These are phyloP conservation scores for Osmoderma eremita DNA, from an alignment of 2,888 invertebrate genomes.

Conservation along the genomic window DNA sequence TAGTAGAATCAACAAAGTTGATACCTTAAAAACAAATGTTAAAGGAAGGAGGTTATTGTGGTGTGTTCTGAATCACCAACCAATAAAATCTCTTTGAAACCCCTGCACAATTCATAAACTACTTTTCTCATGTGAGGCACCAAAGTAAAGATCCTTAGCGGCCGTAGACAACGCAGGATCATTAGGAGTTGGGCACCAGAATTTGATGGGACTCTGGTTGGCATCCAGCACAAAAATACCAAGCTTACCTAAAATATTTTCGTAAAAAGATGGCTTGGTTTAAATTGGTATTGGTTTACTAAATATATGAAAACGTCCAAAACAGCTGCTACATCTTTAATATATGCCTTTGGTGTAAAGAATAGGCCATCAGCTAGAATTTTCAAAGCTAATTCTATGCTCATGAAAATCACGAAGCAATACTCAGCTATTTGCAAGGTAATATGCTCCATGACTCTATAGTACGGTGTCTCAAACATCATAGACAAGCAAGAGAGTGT, in stretches of 20 bases:
- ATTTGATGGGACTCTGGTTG: conserved; percentile 88
- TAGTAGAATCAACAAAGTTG: conserved; percentile 92
- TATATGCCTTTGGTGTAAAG: conserved; percentile 98
- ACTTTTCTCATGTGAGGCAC: conserved; percentile 99
- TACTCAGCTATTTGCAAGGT: conserved; percentile 95
- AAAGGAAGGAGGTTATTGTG: neutral
- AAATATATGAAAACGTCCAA: conserved; percentile 97
- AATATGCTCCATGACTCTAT: conserved; percentile 94
- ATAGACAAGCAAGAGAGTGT: conserved; percentile 97
- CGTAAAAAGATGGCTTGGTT: neutral
- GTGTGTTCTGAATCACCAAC: conserved; percentile 66
- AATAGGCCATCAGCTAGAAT: conserved; percentile 97
- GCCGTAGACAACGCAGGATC: conserved; percentile 96
- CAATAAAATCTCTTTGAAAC: conserved; percentile 97
- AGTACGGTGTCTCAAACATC: conserved; percentile 98
- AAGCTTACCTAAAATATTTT: conserved; percentile 79
- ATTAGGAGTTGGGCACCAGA: conserved; percentile 94
- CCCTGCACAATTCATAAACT: conserved; percentile 96
- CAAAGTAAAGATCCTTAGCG: conserved; percentile 94
- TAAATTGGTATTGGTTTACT: conserved; percentile 68
- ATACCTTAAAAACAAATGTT: conserved; percentile 76
- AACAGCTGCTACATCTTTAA: conserved; percentile 96
- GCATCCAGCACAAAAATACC: conserved; percentile 97
- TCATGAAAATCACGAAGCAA: conserved; percentile 98
- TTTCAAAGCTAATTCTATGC: conserved; percentile 93